Base-by-base conservation (phyloP, 2,888 invertebrate genomes). In the Eucera pruinosa region DNA sequence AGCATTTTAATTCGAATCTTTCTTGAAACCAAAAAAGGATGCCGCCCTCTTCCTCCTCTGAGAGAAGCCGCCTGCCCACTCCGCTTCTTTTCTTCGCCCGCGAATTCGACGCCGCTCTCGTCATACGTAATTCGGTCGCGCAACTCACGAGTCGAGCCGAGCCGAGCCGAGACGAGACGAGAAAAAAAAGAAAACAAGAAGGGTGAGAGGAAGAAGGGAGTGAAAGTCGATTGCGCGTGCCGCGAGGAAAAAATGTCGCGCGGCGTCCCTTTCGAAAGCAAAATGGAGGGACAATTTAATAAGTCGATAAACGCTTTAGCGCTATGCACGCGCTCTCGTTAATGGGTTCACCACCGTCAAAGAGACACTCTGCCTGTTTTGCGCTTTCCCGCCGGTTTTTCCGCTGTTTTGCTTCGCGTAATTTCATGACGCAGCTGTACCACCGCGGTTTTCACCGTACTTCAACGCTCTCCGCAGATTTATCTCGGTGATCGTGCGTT, bases 1-100 rank as follows among this genome's bases (percentile, higher is more conserved):
- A 84, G 87, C 86, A 87, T 87, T 87, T 87, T 87, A 87, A 87
- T 87, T 87, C 85, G 82, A 78, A 82, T 80, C 85, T 80, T 87
- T 84, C 85, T 80, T 81, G 77, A 83, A 81, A 79, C 85, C 83
- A 81, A 87, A 86, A 87, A 87, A 82, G 86, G 77, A 81, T 39
- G n/a, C 54, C 61, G 30, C 60, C 39, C 23, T 36, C 39, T 7
- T n/a, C n/a, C n/a, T n/a, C n/a, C n/a, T n/a, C n/a, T n/a, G n/a
- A n/a, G n/a, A n/a, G 20, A 13, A 47, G 36, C 7, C 27, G 45
- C 50, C 62, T 62, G 70, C 67, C 71, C 50, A 9, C 62, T 7
- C 3, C 9, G n/a, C n/a, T 11, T 45, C 33, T 50, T 57, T 47
- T 18, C 54, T 45, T 27, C 13, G 30, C 41, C 20, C 57, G 61